A percentile compares a stretch with the other conserved stretches of the same genome.
These are phyloP conservation scores for Ptychobarbus kaznakovi DNA, from an alignment of 2,797 vertebrate genomes.

Conservation along the genomic window DNA sequence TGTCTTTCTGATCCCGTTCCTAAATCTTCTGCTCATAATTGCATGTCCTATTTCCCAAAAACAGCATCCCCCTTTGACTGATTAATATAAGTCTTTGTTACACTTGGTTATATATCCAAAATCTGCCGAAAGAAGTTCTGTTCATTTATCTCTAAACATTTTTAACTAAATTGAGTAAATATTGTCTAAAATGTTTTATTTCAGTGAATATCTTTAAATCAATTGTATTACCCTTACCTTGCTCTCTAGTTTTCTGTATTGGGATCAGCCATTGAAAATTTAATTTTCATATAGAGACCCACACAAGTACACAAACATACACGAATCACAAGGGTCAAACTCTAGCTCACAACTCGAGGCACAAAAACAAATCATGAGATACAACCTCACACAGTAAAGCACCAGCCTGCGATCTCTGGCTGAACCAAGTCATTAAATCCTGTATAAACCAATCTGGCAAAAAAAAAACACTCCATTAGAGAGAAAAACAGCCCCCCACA, in stretches of 20 bases:
- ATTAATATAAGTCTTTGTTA: background rate
- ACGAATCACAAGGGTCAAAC: constrained; percentile 23
- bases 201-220: background rate
- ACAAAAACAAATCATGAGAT: constrained; percentile 4
- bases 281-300: background rate
- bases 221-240: background rate
- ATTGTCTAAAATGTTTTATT: background rate
- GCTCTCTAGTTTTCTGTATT: background rate
- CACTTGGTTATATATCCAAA: background rate
- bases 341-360: constrained; percentile 33
- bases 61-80: background rate
- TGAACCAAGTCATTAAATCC: constrained; percentile 60
- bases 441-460: constrained; percentile 50
- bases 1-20: background rate
- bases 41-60: background rate
- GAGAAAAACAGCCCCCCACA: constrained; percentile 47
- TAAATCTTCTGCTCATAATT: background rate
- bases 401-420: constrained; percentile 38
- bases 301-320: constrained; percentile 16
- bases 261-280: background rate
- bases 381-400: constrained; percentile 5
- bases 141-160: background rate
- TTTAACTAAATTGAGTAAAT: background rate
- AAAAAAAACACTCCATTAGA: constrained; percentile 48
- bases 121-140: background rate